These are phyloP conservation scores for Pyralis farinalis DNA, from an alignment of 2,888 invertebrate genomes.

Conservation along the genomic window DNA sequence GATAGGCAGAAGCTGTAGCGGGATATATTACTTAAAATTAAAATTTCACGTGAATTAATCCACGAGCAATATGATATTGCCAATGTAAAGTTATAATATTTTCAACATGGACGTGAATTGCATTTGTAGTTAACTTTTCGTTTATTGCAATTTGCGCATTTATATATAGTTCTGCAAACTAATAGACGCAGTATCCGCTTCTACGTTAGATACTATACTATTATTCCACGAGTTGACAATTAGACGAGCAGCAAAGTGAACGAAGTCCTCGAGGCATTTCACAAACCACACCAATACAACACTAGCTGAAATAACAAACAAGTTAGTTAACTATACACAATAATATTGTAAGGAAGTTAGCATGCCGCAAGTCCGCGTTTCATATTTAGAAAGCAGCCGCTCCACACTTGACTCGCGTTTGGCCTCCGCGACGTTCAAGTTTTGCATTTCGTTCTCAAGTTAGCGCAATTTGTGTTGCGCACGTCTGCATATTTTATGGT, in stretches of 20 bases:
- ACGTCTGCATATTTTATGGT: slow-evolving; percentile 56
- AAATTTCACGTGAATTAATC: too few relatives aligned
- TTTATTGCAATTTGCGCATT: too few relatives aligned
- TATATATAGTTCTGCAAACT: too few relatives aligned
- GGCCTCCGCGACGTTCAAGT: slow-evolving; percentile 54
- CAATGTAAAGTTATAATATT: too few relatives aligned
- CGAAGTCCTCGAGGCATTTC: slow-evolving; percentile 30
- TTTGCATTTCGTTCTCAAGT: slow-evolving; percentile 63
- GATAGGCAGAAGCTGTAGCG: too few relatives aligned
- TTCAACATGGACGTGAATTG: too few relatives aligned
- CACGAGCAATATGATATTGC: too few relatives aligned
- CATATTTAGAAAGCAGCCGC: slow-evolving; percentile 44
- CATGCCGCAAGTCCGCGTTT: slow-evolving; percentile 32
- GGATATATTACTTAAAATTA: too few relatives aligned
- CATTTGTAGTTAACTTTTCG: too few relatives aligned
- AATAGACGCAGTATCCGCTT: neutral
- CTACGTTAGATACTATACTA: neutral
- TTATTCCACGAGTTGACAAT: slow-evolving; percentile 9
- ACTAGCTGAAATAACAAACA: slow-evolving; percentile 44
- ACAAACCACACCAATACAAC: slow-evolving; percentile 27
- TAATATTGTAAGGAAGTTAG: slow-evolving; percentile 48
- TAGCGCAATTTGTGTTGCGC: slow-evolving; percentile 62
- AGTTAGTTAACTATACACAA: slow-evolving; percentile 46
- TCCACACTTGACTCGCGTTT: slow-evolving; percentile 60
- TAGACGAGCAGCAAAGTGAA: slow-evolving; percentile 7